Conservation (phyloP, 2,888 invertebrate genomes). For the Caenorhabditis virilis region DNA sequence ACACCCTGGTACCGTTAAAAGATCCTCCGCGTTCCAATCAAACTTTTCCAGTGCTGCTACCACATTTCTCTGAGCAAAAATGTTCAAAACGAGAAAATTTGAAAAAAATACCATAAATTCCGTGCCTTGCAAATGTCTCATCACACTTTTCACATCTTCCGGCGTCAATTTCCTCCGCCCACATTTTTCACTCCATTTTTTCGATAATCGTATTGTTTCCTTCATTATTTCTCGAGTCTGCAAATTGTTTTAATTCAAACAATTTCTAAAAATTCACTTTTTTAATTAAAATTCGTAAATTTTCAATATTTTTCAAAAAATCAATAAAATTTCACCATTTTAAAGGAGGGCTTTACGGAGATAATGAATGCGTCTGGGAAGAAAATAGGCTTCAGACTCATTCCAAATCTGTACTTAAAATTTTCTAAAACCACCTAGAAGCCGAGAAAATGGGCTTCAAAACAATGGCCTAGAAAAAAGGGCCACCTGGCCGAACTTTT, state of each 20-base stretch:
- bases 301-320: too few relatives aligned
- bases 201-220: not conserved
- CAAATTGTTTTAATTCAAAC: not conserved
- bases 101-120: not conserved
- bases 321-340: too few relatives aligned
- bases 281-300: too few relatives aligned
- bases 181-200: not conserved
- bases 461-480: too few relatives aligned
- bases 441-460: too few relatives aligned
- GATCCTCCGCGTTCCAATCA: not conserved
- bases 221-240: not conserved
- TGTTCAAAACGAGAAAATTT: not conserved
- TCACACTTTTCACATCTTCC: not conserved
- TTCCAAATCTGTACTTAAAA: too few relatives aligned
- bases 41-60: not conserved
- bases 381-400: too few relatives aligned
- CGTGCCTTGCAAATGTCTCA: not conserved
- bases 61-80: not conserved
- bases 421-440: too few relatives aligned
- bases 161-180: not conserved
- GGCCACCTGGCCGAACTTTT: too few relatives aligned
- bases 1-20: not conserved
- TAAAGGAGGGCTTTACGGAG: too few relatives aligned
- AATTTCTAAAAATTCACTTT: not conserved
- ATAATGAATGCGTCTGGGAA: too few relatives aligned